Base-by-base conservation (phyloP, 2,797 vertebrate genomes). In the Chelon labrosus region DNA sequence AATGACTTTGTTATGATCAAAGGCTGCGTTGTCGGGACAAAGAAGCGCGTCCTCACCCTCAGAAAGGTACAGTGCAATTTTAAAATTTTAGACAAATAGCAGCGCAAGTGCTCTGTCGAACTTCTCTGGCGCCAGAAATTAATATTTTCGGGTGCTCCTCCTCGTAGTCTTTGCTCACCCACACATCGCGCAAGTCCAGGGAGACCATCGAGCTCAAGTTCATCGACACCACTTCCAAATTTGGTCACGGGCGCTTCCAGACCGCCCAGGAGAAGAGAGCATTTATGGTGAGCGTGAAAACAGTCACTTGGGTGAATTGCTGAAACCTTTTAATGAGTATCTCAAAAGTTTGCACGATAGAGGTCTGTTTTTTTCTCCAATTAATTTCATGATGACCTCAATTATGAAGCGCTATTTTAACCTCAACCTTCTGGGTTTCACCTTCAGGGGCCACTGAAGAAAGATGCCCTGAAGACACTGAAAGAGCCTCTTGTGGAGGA, bases 201-300 rank as follows among this genome's bases (percentile, higher is more conserved):
- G 97, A 98, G 86, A 4, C 72, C 41, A 92, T 97, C 0, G 97
- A 99, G 63, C 96, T 99, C 64, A 99, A 98, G 82, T 97, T 98
- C 89, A 98, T 99, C 0, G 97, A 99, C 80, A 99, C 97, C 37
- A 97, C 97, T 3, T 98, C 97, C 78, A 99, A 98, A 87, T 98
- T 98, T 1, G 97, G 98, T 63, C 93, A 97, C 0, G 97, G 97
- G 0, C 88, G 94, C 73, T 99, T 99, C 95, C 97, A 98, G 92
- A 98, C 97, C 0, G 92, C 94, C 4, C 95, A 97, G 85, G 97
- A 99, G 89, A 99, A 97, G 87, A 94, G 94, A 68, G 95, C 92
- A 9, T 99, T 98, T 81, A 97, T 98, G 97, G 97, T 98, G 85
- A 94, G 95, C 80, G 37, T 44, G 16, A 38, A 49, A 10, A 44